These are phyloP conservation scores for Sigmodon hispidus DNA, from an alignment of 2,113 vertebrate species.

Conservation along the genomic window DNA sequence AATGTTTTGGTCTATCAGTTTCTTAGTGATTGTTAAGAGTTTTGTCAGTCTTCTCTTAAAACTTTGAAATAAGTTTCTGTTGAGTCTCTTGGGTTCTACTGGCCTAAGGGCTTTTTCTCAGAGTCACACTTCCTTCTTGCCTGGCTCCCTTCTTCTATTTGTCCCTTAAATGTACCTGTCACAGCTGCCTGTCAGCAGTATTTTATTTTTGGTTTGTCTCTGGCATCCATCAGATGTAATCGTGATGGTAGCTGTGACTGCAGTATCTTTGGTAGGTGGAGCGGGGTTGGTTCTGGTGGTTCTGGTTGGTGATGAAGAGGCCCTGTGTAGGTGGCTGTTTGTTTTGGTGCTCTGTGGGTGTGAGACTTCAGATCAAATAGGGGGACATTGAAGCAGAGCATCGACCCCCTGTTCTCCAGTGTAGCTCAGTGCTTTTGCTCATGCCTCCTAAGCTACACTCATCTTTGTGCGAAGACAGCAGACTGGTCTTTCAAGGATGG, in stretches of 20 bases:
- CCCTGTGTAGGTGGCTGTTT: not conserved
- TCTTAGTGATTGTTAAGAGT: not conserved
- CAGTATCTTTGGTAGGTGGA: not conserved
- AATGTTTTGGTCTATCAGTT: not conserved
- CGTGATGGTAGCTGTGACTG: not conserved
- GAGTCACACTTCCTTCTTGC: not conserved
- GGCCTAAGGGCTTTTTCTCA: not conserved
- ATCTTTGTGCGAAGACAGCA: not conserved
- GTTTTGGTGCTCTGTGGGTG: not conserved
- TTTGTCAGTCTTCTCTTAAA: not conserved
- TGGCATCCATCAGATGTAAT: not conserved
- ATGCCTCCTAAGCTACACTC: not conserved
- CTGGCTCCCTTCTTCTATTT: not conserved
- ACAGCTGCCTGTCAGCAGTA: not conserved
- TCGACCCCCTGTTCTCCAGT: not conserved
- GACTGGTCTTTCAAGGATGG: not conserved
- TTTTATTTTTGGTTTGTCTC: not conserved
- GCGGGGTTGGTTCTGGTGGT: not conserved
- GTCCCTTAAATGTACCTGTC: not conserved
- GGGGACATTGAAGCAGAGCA: too few relatives aligned
- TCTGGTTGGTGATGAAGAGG: not conserved
- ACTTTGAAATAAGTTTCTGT: not conserved
- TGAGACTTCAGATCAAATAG: not conserved
- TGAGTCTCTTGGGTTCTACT: slow-evolving; percentile 5
- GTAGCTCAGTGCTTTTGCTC: not conserved